phyloP scores from a whole-genome alignment of 2,797 vertebrate genomes.

The Pelobates cultripes region DNA sequence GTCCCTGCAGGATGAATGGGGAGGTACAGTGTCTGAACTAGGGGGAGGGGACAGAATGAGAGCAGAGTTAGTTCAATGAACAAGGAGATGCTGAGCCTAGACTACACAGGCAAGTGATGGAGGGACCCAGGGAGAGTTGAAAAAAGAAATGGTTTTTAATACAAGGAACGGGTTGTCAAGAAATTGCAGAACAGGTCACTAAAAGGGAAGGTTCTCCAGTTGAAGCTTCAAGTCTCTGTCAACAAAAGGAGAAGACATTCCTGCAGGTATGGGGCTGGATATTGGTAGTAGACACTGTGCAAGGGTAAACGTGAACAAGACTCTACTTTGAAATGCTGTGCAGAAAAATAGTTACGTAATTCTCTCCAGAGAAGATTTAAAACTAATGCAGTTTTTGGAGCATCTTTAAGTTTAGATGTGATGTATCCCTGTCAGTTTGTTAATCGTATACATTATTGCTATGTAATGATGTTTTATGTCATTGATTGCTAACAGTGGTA shows the following conservation, averaged over 20 bases:
- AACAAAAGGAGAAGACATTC: neutral
- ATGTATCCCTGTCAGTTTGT: too few relatives aligned
- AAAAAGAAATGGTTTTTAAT: neutral
- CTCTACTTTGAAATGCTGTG: neutral
- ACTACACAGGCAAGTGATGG: conserved; percentile 16
- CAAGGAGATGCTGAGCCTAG: neutral
- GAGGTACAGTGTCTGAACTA: conserved; percentile 25
- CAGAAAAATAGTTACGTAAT: too few relatives aligned
- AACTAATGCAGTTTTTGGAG: too few relatives aligned
- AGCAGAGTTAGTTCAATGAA: neutral
- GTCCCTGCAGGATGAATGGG: conserved; percentile 23
- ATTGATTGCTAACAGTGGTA: too few relatives aligned
- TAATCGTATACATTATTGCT: too few relatives aligned
- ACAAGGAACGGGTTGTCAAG: neutral
- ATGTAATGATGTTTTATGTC: too few relatives aligned
- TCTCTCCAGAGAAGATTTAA: too few relatives aligned
- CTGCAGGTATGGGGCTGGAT: conserved; percentile 7
- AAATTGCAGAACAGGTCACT: neutral
- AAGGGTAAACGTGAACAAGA: neutral
- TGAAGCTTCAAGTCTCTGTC: neutral
- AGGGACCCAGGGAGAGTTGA: neutral
- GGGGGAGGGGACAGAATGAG: conserved; percentile 38
- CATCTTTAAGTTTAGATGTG: too few relatives aligned
- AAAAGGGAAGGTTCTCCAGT: neutral
- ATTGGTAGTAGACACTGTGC: neutral